These are phyloP conservation scores for Melanotus villosus DNA, from an alignment of 2,888 invertebrate genomes.

Conservation along the genomic window DNA sequence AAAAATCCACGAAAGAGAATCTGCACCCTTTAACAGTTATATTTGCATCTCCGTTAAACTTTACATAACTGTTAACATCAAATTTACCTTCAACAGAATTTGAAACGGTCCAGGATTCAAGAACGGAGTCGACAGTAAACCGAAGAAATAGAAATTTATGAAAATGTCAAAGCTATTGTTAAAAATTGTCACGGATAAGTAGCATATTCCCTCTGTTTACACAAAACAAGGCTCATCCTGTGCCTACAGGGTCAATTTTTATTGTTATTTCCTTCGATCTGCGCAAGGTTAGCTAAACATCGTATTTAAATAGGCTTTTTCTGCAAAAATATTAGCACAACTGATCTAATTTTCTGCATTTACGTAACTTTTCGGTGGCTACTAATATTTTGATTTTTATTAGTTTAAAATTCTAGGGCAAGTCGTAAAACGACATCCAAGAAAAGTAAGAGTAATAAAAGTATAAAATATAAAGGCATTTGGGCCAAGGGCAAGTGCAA, in stretches of 20 bases:
- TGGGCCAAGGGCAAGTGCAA: constrained; percentile 55
- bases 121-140: constrained; percentile 3
- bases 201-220: constrained; percentile 41
- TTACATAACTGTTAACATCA: constrained; percentile 11
- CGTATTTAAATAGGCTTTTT: no score
- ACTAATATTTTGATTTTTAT: no score
- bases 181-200: constrained; percentile 45
- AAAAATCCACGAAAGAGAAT: no score
- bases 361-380: no score
- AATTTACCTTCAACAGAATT: constrained; percentile 10
- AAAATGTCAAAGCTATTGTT: constrained; percentile 36
- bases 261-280: constrained; percentile 2
- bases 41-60: background rate
- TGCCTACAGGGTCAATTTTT: constrained; percentile 30
- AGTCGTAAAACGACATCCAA: constrained; percentile 48
- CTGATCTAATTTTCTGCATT: no score
- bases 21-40: no score
- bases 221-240: constrained; percentile 36
- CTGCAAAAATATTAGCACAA: no score
- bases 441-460: constrained; percentile 62
- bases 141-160: constrained; percentile 30
- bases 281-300: constrained; percentile 1
- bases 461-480: constrained; percentile 52
- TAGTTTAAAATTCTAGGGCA: background rate
- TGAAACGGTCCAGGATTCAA: constrained; percentile 24